Evolutionary conservation across 2,113 vertebrate species (phyloP).

Genomic region (Candoia aspera): DNA sequence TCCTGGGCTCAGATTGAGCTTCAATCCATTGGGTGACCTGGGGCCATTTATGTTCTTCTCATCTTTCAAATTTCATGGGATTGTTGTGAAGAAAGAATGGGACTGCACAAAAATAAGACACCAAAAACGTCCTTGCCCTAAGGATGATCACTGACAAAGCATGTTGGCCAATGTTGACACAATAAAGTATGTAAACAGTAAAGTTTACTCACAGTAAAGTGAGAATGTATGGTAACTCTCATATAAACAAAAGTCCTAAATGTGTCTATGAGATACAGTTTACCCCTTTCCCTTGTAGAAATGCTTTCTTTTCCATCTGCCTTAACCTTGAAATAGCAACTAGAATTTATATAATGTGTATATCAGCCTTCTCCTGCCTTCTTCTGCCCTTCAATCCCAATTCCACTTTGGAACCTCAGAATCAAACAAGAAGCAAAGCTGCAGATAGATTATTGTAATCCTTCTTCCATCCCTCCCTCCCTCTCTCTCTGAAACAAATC

Average conservation of each 20-base stretch:
- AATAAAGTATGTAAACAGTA: not conserved
- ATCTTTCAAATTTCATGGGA: too few relatives aligned
- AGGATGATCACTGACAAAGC: not conserved
- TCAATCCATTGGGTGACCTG: too few relatives aligned
- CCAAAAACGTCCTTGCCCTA: not conserved
- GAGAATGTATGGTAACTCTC: not conserved
- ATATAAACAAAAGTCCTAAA: not conserved
- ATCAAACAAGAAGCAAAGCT: constrained; percentile 17
- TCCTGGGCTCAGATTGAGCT: too few relatives aligned
- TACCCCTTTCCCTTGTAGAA: not conserved
- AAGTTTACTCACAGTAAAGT: not conserved
- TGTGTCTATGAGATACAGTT: not conserved
- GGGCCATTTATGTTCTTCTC: too few relatives aligned
- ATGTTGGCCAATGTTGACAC: not conserved
- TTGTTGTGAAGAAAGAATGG: too few relatives aligned
- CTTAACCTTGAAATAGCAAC: not conserved
- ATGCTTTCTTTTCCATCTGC: not conserved
- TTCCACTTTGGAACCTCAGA: constrained; percentile 16
- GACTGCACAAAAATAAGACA: not conserved
- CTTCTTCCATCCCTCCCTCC: not conserved
- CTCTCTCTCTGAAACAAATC: not conserved
- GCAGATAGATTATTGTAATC: not conserved
- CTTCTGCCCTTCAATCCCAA: constrained; percentile 16
- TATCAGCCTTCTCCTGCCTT: not conserved
- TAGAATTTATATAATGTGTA: constrained; percentile 7